phyloP scores from a whole-genome alignment of 2,888 invertebrate species.

The Mantis religiosa region DNA sequence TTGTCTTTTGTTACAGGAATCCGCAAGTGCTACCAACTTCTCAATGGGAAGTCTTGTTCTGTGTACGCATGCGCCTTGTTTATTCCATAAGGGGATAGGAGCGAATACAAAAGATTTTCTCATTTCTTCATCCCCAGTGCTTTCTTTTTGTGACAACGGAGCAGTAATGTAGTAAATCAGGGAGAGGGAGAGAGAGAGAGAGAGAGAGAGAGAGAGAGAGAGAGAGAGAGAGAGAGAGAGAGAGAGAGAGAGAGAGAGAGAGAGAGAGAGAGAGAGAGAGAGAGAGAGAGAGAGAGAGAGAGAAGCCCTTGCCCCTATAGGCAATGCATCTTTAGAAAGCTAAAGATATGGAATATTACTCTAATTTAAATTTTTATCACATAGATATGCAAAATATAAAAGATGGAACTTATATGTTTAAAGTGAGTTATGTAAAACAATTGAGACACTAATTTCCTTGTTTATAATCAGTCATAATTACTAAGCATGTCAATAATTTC shows the following conservation, averaged over 20 bases:
- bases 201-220: neutral
- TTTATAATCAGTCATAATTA: too few species aligned
- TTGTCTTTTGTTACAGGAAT: neutral
- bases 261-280: neutral
- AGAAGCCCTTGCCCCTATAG: neutral
- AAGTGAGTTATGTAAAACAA: too few species aligned
- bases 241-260: neutral
- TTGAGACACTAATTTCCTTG: too few species aligned
- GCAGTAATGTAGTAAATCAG: too few species aligned
- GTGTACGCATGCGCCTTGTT: neutral
- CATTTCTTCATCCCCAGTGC: neutral
- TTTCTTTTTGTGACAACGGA: neutral
- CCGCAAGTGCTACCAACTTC: neutral
- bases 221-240: neutral
- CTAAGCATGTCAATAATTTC: too few species aligned
- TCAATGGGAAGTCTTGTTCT: neutral
- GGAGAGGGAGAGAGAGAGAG: neutral
- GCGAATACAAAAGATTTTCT: neutral
- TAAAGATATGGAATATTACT: too few species aligned
- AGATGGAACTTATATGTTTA: too few species aligned
- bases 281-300: neutral
- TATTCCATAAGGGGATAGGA: neutral
- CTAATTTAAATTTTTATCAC: too few species aligned
- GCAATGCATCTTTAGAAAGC: too few species aligned
- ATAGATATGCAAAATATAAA: too few species aligned